Evolutionary conservation across 2,113 vertebrate genomes (phyloP).

Genomic region (Xyrauchen texanus): DNA sequence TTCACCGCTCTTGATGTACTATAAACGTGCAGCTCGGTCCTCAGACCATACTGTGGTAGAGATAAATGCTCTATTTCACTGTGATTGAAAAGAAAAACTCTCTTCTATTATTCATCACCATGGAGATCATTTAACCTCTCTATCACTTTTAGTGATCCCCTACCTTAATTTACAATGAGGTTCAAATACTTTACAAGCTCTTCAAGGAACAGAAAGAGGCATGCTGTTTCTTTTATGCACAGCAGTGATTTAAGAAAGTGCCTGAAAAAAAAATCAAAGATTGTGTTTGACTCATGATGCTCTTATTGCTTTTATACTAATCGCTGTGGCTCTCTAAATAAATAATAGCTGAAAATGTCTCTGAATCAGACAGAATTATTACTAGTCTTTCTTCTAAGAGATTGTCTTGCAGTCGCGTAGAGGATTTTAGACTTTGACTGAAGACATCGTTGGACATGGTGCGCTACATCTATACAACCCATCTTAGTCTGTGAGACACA

Average conservation of each 20-base stretch:
- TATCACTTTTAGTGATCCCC: slow-evolving; percentile 15
- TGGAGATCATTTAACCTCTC: slow-evolving; percentile 27
- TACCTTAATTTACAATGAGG: slow-evolving; percentile 7
- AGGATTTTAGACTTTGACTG: no score
- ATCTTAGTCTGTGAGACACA: no score
- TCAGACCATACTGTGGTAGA: not conserved
- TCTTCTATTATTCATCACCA: slow-evolving; percentile 10
- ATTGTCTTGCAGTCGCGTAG: not conserved
- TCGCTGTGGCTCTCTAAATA: not conserved
- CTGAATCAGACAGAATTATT: no score
- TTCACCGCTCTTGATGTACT: no score
- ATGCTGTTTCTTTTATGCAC: not conserved
- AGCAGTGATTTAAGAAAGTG: not conserved
- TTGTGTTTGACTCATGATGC: not conserved
- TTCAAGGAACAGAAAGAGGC: not conserved
- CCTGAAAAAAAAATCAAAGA: not conserved
- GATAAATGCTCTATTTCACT: slow-evolving; percentile 10
- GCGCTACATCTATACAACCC: no score
- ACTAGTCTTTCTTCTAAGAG: not conserved
- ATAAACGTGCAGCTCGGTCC: no score
- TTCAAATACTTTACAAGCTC: not conserved
- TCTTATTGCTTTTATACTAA: not conserved
- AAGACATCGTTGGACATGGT: no score
- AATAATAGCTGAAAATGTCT: not conserved
- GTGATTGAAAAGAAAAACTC: slow-evolving; percentile 10